A percentile compares a stretch with the other conserved stretches of the same genome.
These are phyloP conservation scores for Saccopteryx bilineata DNA, from an alignment of 2,113 vertebrate species.

Conservation along the genomic window DNA sequence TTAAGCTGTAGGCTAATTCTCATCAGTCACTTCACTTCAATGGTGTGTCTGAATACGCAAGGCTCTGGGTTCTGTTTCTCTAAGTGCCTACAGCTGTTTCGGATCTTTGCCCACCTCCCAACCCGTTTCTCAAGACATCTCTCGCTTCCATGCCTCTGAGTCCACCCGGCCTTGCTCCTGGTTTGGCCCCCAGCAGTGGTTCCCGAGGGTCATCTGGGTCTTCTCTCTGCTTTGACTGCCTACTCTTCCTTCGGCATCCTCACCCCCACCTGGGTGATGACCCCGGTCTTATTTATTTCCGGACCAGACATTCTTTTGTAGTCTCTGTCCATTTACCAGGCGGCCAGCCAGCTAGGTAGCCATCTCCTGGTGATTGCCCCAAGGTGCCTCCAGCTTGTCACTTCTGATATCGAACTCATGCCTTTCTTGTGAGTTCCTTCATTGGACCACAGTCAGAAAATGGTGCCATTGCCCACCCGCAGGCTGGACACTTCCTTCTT, in stretches of 20 bases:
- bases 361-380: accelerated
- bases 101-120: background rate
- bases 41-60: accelerated
- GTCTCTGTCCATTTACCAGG: accelerated
- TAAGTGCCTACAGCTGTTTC: accelerated
- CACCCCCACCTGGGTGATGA: accelerated
- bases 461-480: accelerated
- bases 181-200: background rate
- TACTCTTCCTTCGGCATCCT: accelerated
- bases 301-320: background rate
- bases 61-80: background rate
- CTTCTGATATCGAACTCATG: accelerated
- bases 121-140: background rate
- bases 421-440: background rate
- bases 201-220: background rate
- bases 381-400: accelerated
- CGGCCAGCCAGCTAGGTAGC: accelerated
- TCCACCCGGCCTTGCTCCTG: background rate
- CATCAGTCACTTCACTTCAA: accelerated
- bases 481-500: background rate
- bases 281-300: background rate
- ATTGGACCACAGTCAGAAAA: accelerated
- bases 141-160: accelerated
- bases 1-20: accelerated
- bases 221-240: background rate